Evolutionary conservation across 2,888 invertebrate species (phyloP).

Genomic region (Drosophila neotestacea): DNA sequence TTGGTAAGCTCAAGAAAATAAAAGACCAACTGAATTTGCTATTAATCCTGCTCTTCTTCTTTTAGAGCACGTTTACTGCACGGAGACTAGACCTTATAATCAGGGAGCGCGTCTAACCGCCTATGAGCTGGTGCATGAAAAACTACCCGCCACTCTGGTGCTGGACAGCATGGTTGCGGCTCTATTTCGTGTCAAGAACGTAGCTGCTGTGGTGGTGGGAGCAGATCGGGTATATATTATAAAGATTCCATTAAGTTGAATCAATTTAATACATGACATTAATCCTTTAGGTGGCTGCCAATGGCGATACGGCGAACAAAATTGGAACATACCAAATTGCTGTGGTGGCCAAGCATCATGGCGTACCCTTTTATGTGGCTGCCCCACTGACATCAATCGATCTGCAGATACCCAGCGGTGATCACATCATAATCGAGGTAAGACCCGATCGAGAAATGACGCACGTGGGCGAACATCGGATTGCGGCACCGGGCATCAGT

Average conservation of each 20-base stretch:
- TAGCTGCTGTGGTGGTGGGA: slow-evolving; percentile 97
- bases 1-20: slow-evolving; percentile 87
- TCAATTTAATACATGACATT: not conserved
- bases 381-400: slow-evolving; percentile 97
- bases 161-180: slow-evolving; percentile 98
- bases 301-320: slow-evolving; percentile 99
- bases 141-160: slow-evolving; percentile 95
- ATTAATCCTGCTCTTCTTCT: not conserved
- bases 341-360: slow-evolving; percentile 95
- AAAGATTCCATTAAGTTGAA: not conserved
- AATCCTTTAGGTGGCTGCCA: slow-evolving; percentile 90
- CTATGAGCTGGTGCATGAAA: slow-evolving; percentile 96
- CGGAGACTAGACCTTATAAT: slow-evolving; percentile 99
- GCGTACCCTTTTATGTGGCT: slow-evolving; percentile 97
- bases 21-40: accelerated
- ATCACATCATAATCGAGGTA: slow-evolving; percentile 96
- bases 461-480: slow-evolving; percentile 92
- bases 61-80: slow-evolving; percentile 95
- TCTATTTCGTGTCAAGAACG: slow-evolving; percentile 92
- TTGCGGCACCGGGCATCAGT: slow-evolving; percentile 95
- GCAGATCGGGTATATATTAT: slow-evolving; percentile 93
- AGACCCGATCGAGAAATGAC: slow-evolving; percentile 96
- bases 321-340: slow-evolving; percentile 99
- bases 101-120: slow-evolving; percentile 98
- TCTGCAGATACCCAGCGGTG: slow-evolving; percentile 91